These are phyloP conservation scores for Orientallactaga sibirica DNA, from an alignment of 2,797 vertebrate genomes.

Conservation along the genomic window DNA sequence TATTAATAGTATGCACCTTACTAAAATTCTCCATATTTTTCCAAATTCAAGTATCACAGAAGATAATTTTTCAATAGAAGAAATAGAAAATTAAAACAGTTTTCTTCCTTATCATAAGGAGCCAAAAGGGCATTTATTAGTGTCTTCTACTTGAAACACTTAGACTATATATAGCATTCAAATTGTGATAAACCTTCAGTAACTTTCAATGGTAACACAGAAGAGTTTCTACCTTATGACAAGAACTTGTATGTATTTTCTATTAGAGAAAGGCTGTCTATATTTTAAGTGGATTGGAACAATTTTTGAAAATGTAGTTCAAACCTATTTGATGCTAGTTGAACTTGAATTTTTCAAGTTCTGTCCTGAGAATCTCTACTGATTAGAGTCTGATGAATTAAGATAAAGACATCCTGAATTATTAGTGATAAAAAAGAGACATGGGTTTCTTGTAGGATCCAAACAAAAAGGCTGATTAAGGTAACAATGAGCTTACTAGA, in stretches of 20 bases:
- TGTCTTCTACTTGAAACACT: conserved; percentile 28
- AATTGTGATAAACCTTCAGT: conserved; percentile 23
- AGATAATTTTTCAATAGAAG: conserved; percentile 45
- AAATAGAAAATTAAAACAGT: conserved; percentile 45
- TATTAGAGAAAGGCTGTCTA: background rate
- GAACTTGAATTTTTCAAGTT: background rate
- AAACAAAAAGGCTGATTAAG: conserved; percentile 39
- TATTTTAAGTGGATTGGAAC: conserved; percentile 2
- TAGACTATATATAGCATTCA: conserved; percentile 29
- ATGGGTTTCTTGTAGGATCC: background rate
- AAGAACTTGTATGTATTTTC: conserved; percentile 47
- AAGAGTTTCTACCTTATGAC: conserved; percentile 37
- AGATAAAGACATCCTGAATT: background rate
- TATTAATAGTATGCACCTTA: conserved; percentile 7
- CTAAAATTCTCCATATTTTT: conserved; percentile 57
- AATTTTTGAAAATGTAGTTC: conserved; percentile 45
- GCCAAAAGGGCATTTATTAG: conserved; percentile 44
- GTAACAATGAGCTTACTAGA: background rate
- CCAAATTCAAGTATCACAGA: conserved; percentile 47
- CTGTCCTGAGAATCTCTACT: background rate
- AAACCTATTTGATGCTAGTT: background rate
- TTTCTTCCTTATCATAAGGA: conserved; percentile 51
- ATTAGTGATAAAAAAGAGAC: conserved; percentile 3
- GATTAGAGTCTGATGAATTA: background rate
- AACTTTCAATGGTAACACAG: conserved; percentile 49